These are phyloP conservation scores for Zelostemma sp. DNA, from an alignment of 1,140 invertebrate species.

Conservation along the genomic window DNA sequence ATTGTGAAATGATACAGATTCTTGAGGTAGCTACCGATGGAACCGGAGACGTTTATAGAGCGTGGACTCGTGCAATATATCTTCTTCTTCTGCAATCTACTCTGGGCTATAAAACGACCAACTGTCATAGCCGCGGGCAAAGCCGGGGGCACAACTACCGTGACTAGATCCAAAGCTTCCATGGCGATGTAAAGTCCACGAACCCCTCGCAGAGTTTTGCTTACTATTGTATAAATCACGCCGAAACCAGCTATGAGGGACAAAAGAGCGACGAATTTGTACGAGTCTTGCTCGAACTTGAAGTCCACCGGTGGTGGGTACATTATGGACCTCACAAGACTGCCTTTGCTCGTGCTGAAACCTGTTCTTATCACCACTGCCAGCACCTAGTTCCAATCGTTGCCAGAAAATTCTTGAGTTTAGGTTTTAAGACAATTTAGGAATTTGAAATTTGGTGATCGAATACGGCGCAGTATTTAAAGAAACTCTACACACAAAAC, in stretches of 20 bases:
- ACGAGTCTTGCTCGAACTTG: constrained; percentile 92
- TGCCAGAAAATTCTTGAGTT: no score
- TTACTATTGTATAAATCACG: constrained; percentile 79
- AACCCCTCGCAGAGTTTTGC: constrained; percentile 71
- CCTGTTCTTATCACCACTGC: constrained; percentile 89
- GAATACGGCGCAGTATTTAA: no score
- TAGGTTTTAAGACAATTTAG: not conserved
- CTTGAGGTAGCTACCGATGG: constrained; percentile 74
- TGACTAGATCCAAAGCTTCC: constrained; percentile 89
- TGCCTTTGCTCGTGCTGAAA: constrained; percentile 91
- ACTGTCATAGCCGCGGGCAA: constrained; percentile 95
- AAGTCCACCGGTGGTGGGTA: constrained; percentile 93
- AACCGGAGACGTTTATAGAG: constrained; percentile 90
- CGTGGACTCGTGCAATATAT: constrained; percentile 94
- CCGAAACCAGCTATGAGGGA: constrained; percentile 77
- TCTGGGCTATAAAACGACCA: constrained; percentile 85
- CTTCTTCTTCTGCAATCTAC: constrained; percentile 79
- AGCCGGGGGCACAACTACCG: constrained; percentile 95
- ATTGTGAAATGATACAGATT: no score
- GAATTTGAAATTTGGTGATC: not conserved
- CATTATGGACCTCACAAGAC: constrained; percentile 90
- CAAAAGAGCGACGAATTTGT: constrained; percentile 84
- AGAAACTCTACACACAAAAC: no score
- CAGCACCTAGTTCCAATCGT: constrained; percentile 74
- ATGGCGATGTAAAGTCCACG: constrained; percentile 54